Percentiles rank a stretch among this genome's conserved stretches.
Evolutionary conservation across 2,888 invertebrate species (phyloP).

Genomic region (Penaeus monodon): DNA sequence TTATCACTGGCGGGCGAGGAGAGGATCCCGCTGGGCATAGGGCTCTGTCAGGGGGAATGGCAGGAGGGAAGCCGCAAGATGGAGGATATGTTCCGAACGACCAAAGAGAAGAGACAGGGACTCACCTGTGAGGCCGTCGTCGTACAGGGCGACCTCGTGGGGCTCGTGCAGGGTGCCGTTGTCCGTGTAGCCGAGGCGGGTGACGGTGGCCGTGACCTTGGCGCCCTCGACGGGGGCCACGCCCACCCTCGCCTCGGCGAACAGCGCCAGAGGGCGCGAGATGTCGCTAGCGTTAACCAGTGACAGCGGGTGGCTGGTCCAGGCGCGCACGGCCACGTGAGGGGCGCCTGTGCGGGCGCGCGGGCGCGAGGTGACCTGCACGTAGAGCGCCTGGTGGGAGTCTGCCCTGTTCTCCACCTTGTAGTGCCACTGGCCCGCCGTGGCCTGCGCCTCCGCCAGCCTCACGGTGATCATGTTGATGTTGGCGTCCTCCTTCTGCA

Average conservation of each 20-base stretch:
- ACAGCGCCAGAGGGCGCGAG: slow-evolving; percentile 71
- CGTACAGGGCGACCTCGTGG: slow-evolving; percentile 72
- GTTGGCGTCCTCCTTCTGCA: slow-evolving; percentile 64
- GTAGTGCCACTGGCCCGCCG: slow-evolving; percentile 76
- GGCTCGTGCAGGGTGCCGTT: slow-evolving; percentile 65
- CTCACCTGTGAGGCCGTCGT: slow-evolving; percentile 75
- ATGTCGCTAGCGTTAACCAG: slow-evolving; percentile 68
- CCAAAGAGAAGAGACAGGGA: neutral
- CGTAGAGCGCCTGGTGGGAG: slow-evolving; percentile 76
- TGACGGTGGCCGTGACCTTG: slow-evolving; percentile 74
- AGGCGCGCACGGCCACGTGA: slow-evolving; percentile 71
- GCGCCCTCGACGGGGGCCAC: slow-evolving; percentile 75
- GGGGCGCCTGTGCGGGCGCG: slow-evolving; percentile 69
- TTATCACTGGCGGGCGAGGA: too few relatives aligned
- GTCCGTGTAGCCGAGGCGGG: slow-evolving; percentile 66
- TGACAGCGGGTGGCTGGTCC: slow-evolving; percentile 69
- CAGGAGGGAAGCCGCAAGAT: too few relatives aligned
- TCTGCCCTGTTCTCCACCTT: slow-evolving; percentile 75
- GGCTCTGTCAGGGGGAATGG: too few relatives aligned
- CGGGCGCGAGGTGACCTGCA: slow-evolving; percentile 76
- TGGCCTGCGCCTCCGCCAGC: slow-evolving; percentile 56
- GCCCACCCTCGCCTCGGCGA: slow-evolving; percentile 74
- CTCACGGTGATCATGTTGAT: slow-evolving; percentile 65
- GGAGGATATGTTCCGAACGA: too few relatives aligned
- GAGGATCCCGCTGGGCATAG: too few relatives aligned